phyloP scores from a whole-genome alignment of 2,797 vertebrate species.

The Halcyon smyrnensis region DNA sequence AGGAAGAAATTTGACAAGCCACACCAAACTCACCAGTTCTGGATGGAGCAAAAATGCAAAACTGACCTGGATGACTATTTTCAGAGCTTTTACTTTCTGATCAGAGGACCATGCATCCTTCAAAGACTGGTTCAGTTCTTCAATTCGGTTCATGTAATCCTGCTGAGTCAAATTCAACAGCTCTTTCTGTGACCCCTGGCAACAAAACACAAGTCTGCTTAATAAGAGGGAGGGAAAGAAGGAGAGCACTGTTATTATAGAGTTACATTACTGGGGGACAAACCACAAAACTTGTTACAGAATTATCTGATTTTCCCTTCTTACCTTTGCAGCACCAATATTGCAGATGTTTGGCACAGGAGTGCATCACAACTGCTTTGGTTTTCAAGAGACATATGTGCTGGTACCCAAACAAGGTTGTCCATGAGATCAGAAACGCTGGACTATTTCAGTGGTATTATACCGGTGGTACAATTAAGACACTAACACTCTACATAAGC shows the following conservation, averaged over 20 bases:
- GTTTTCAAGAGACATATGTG: not conserved
- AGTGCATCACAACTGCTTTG: not conserved
- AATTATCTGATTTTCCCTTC: not conserved
- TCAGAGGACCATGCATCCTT: conserved; percentile 98
- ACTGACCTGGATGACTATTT: conserved; percentile 97
- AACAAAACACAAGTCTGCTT: not conserved
- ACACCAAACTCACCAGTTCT: not conserved
- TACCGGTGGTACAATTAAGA: not conserved
- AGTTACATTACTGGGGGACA: not conserved
- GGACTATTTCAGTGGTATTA: not conserved
- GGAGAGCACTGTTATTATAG: accelerated
- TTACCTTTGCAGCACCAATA: not conserved
- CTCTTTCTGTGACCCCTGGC: conserved; percentile 94
- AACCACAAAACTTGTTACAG: not conserved
- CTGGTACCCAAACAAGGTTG: not conserved
- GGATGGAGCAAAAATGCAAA: not conserved
- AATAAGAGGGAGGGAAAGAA: not conserved
- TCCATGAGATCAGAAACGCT: not conserved
- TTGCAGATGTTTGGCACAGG: not conserved
- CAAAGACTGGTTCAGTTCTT: conserved; percentile 95
- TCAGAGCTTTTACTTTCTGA: conserved; percentile 98
- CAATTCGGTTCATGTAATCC: conserved; percentile 95
- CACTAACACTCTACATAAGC: not conserved
- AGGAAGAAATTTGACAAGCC: not conserved
- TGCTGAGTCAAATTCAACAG: conserved; percentile 96